Conservation (phyloP, 2,113 vertebrate species). For the Cyphomyrus plagiostoma region DNA sequence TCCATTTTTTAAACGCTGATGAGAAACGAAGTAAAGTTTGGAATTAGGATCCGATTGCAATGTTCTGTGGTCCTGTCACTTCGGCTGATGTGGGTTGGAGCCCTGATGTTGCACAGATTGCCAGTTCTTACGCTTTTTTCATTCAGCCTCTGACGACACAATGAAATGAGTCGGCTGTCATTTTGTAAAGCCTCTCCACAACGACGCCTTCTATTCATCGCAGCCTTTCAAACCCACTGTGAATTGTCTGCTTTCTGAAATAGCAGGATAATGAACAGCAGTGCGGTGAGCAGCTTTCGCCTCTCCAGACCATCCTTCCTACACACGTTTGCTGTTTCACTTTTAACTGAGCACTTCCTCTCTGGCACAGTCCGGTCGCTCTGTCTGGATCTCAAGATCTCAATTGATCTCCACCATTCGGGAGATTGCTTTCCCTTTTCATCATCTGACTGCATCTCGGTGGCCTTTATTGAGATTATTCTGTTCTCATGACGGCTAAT, state of each 20-base stretch:
- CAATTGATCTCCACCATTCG: background rate
- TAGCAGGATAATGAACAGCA: background rate
- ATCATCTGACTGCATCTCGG: background rate
- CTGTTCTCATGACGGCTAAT: background rate
- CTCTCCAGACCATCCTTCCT: background rate
- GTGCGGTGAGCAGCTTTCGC: background rate
- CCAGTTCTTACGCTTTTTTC: background rate
- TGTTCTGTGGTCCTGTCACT: background rate
- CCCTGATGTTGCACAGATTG: background rate
- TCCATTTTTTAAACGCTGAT: background rate
- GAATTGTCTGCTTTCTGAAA: background rate
- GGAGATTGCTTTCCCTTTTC: background rate
- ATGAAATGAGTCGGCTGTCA: background rate
- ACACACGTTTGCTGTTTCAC: background rate
- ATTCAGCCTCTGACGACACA: background rate
- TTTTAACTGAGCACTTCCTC: background rate
- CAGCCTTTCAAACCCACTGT: background rate
- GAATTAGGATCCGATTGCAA: background rate
- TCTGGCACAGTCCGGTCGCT: background rate
- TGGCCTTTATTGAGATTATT: slow-evolving; percentile 12
- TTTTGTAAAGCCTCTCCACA: background rate
- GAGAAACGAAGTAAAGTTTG: background rate
- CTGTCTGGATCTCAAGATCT: background rate
- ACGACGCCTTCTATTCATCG: background rate
- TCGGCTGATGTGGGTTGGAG: background rate